phyloP scores from a whole-genome alignment of 2,888 invertebrate genomes.

The Dorcus hopei region DNA sequence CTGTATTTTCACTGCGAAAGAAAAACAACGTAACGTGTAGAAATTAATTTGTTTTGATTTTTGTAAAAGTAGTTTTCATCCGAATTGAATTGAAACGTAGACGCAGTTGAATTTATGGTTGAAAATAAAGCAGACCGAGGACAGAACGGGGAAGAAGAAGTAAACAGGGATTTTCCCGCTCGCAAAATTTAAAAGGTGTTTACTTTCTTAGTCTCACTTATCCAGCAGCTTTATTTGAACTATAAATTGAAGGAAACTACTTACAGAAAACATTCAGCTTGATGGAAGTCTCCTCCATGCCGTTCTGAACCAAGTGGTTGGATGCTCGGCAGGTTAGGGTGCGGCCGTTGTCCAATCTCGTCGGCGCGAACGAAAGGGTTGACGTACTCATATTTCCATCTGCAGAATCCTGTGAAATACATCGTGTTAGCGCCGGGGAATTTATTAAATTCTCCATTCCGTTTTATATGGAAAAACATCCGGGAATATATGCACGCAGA shows the following conservation, averaged over 20 bases:
- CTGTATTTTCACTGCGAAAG: not conserved
- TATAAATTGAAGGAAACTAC: slow-evolving; percentile 46
- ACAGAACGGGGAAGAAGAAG: slow-evolving; percentile 6
- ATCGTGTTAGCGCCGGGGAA: not conserved
- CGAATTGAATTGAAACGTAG: not conserved
- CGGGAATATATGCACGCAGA: too few species aligned
- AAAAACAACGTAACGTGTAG: too few species aligned
- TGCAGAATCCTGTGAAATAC: slow-evolving; percentile 63
- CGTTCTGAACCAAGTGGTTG: slow-evolving; percentile 69
- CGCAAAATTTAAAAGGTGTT: slow-evolving; percentile 23
- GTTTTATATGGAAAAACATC: not conserved
- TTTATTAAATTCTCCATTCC: slow-evolving; percentile 2
- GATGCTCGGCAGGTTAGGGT: slow-evolving; percentile 77
- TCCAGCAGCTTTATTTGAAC: slow-evolving; percentile 20
- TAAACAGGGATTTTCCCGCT: slow-evolving; percentile 2
- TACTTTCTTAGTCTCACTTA: slow-evolving; percentile 18
- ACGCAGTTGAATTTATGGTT: slow-evolving; percentile 13
- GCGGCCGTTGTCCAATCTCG: slow-evolving; percentile 74
- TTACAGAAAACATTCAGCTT: slow-evolving; percentile 86
- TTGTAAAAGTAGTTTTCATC: not conserved
- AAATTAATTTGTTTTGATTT: not conserved
- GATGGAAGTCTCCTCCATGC: slow-evolving; percentile 74
- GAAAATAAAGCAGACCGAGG: slow-evolving; percentile 16
- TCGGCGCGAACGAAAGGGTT: slow-evolving; percentile 70
- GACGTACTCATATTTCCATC: slow-evolving; percentile 82